Conservation (phyloP, 2,888 invertebrate genomes). For the Arrhopalites spinosus region DNA sequence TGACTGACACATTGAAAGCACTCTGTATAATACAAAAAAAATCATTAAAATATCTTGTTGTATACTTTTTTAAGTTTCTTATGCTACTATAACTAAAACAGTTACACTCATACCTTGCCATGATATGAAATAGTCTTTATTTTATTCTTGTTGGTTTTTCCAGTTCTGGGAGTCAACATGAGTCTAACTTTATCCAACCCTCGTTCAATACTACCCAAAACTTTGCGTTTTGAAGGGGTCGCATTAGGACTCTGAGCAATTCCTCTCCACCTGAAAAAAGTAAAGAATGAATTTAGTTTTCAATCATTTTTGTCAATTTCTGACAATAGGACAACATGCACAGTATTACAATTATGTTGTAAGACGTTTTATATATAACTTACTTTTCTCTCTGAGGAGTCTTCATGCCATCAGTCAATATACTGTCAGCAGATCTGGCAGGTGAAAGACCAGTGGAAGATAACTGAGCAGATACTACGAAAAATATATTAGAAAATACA, state of each 20-base stretch:
- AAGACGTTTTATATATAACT: neutral
- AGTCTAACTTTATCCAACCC: conserved; percentile 70
- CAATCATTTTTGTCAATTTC: no score
- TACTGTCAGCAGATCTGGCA: conserved; percentile 63
- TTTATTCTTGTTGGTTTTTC: conserved; percentile 50
- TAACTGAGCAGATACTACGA: conserved; percentile 2
- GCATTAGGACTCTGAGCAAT: neutral
- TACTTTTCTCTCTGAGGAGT: conserved; percentile 56
- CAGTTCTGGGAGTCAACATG: conserved; percentile 70
- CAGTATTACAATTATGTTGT: no score
- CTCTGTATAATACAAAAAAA: conserved; percentile 19
- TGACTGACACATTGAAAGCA: conserved; percentile 45
- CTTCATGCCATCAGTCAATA: conserved; percentile 58
- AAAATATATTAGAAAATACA: neutral
- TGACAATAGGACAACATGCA: no score
- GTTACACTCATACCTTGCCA: conserved; percentile 40
- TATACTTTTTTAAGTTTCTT: no score
- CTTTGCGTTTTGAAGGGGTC: conserved; percentile 64
- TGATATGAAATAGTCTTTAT: conserved; percentile 45
- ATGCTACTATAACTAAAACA: neutral
- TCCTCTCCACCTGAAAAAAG: conserved; percentile 33
- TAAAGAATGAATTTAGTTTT: no score
- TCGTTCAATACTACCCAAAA: conserved; percentile 73
- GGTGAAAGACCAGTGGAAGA: conserved; percentile 57
- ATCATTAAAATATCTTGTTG: neutral